Percentiles rank a stretch among this genome's conserved stretches.
These are phyloP conservation scores for Daboia siamensis DNA, from an alignment of 2,113 vertebrate genomes.

Conservation along the genomic window DNA sequence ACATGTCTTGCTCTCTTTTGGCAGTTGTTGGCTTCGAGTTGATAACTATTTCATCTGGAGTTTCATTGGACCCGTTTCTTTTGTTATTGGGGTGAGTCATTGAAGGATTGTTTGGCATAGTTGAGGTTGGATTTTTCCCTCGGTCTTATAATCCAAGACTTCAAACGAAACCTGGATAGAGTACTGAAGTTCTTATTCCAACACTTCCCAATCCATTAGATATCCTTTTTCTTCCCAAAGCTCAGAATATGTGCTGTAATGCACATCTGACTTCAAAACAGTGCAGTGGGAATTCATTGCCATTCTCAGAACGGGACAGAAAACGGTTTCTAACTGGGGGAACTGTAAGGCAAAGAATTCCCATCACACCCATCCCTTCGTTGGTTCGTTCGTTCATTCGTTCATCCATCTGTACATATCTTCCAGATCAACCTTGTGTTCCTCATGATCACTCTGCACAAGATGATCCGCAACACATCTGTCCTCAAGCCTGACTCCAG, in stretches of 20 bases:
- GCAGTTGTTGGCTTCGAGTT: constrained; percentile 89
- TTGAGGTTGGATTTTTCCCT: background rate
- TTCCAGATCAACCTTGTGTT: constrained; percentile 87
- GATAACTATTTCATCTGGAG: constrained; percentile 97
- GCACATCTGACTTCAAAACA: background rate
- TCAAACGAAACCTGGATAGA: background rate
- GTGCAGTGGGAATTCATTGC: background rate
- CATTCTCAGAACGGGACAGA: background rate
- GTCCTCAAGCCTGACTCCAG: constrained; percentile 92
- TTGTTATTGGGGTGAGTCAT: constrained; percentile 86
- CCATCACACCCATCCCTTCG: background rate
- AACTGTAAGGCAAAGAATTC: background rate
- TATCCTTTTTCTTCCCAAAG: background rate
- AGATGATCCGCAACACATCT: constrained; percentile 87
- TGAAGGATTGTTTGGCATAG: background rate
- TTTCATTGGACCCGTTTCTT: constrained; percentile 91
- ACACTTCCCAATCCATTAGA: background rate
- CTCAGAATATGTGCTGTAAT: background rate
- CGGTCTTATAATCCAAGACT: too few species aligned
- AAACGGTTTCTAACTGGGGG: background rate
- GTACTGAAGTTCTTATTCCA: background rate
- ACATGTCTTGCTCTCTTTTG: background rate
- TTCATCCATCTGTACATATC: background rate
- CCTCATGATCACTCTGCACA: constrained; percentile 91
- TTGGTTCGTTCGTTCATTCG: background rate